Evolutionary conservation across 2,113 vertebrate genomes (phyloP), one percentile per base, ranked within the genome.

Genomic region (Dendropsophus ebraccatus): DNA sequence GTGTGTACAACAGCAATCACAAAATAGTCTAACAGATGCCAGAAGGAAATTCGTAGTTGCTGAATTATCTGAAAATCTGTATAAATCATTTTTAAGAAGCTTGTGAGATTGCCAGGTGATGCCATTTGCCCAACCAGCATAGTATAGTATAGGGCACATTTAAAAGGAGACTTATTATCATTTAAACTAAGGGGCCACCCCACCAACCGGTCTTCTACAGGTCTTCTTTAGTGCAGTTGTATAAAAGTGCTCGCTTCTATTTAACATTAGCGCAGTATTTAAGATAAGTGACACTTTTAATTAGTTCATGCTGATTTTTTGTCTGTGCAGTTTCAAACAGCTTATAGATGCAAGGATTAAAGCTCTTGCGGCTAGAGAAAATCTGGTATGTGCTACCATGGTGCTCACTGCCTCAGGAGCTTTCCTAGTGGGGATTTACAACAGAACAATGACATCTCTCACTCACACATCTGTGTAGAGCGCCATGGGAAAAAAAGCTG

Each of bases 401-500:
- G 58, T 47, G 77, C 76, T 78, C 25, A 54, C 30, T 41, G 75
- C 60, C 83, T 41, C 32, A 9, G 75, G 74, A 62, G 56, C 35
- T 69, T 70, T 54, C 47, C 37, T 78, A 11, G 25, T 67, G 25
- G 41, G 19, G 45, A 50, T 23, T 35, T 85, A 54, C 54, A 28
- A 25, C 2, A 69, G 67, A 52, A 78, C 60, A 85, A 85, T 69
- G 21, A 79, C 60, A 69, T 62, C 19, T 65, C 49, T 54, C 45
- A 32, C 45, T 56, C 76, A 72, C 17, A 83, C 65, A 72, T 73
- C 81, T 83, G 67, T 37, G 19, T 49, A 82, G 47, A 19, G 11
- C 47, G 23, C 16, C 11, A 82, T 79, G 76, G 30, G 30, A 49
- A 74, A 78, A 49, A 74, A 78, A 56, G 5, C 21, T n/a, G 21